Conservation (phyloP, 1,140 invertebrate genomes). For the Dufourea novaeangliae region DNA sequence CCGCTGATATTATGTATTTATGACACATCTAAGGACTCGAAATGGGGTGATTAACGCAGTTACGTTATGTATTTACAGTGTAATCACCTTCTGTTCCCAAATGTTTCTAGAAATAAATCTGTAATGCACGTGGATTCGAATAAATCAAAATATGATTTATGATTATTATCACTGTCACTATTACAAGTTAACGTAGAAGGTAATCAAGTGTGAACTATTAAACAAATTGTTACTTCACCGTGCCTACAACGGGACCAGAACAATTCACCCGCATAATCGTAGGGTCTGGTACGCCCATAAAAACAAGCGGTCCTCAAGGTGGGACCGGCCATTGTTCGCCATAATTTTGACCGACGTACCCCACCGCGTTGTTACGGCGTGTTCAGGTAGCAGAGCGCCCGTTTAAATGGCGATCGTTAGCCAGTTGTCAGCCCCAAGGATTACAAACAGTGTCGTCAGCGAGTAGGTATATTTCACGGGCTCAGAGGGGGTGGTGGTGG, state of each 20-base stretch:
- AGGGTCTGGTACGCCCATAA: not conserved
- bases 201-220: no score
- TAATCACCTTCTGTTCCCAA: no score
- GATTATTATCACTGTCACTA: no score
- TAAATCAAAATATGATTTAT: no score
- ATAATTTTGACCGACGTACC: constrained; percentile 17
- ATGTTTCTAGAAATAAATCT: no score
- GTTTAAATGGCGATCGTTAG: constrained; percentile 5
- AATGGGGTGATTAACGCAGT: no score
- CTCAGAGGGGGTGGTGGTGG: not conserved
- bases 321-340: constrained; percentile 17
- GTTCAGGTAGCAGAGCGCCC: constrained; percentile 29
- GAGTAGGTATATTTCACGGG: constrained; percentile 29
- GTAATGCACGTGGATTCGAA: no score
- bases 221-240: no score
- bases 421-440: constrained; percentile 15
- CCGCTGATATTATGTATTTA: no score
- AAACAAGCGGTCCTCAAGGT: not conserved
- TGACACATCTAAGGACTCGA: no score
- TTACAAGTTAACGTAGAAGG: no score
- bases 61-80: no score
- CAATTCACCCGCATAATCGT: constrained; percentile 24
- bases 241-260: not conserved
- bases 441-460: constrained; percentile 33
- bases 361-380: constrained; percentile 28